Evolutionary conservation across 2,888 invertebrate species (phyloP).

Genomic region (Pecten maximus): DNA sequence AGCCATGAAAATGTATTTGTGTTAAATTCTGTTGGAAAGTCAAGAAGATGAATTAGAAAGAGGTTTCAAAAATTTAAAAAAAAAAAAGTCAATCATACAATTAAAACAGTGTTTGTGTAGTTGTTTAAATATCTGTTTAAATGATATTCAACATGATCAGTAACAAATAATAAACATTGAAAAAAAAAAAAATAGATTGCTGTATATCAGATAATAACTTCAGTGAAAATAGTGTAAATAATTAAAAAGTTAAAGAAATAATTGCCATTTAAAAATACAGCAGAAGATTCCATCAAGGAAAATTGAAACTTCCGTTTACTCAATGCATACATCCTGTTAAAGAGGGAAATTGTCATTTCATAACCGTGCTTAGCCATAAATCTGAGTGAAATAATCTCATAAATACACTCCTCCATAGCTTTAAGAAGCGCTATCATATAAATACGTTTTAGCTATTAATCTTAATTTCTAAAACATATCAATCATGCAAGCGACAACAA

Average conservation of each 20-base stretch:
- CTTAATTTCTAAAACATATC: slow-evolving; percentile 20
- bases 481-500: background rate
- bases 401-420: background rate
- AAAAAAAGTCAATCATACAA: background rate
- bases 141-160: background rate
- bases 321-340: background rate
- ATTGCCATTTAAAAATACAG: slow-evolving; percentile 10
- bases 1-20: background rate
- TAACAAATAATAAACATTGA: background rate
- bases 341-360: background rate
- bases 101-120: background rate
- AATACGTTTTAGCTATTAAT: slow-evolving; percentile 9
- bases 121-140: background rate
- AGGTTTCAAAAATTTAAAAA: background rate
- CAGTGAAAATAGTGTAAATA: background rate
- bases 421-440: slow-evolving; percentile 1
- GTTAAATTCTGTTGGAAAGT: background rate
- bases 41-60: background rate
- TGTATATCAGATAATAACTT: background rate
- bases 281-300: background rate
- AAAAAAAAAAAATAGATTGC: background rate
- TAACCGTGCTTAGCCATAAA: background rate
- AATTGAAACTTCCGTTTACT: background rate
- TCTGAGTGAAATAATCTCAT: background rate
- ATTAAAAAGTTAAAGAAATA: background rate